Evolutionary conservation across 2,113 vertebrate genomes (phyloP), one percentile per base, ranked within the genome.

Genomic region (Oceanodroma tethys): DNA sequence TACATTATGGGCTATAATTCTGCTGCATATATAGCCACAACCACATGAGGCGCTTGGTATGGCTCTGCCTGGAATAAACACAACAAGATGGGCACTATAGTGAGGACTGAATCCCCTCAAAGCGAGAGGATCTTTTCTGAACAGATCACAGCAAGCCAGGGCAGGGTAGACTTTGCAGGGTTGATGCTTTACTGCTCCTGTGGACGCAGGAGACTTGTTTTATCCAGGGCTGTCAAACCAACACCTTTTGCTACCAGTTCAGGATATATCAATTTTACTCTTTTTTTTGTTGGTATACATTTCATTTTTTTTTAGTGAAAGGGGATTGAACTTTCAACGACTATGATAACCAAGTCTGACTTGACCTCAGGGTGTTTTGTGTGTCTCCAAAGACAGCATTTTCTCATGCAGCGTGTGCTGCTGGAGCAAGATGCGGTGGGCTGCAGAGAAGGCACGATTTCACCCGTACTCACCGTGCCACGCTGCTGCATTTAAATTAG

Each of bases 381-480:
- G 7, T 42, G 36, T 76, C 89, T 87, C 73, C 81, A 86, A 50
- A 89, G 25, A 13, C 23, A 71, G 38, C 23, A 13, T 66, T 92
- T 96, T 73, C 50, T 93, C 45, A 42, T 50, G n/a, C 58, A 80
- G 70, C 2, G 0, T 63, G 42, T 80, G 78, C 92, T 76, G 81
- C 70, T 70, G 45, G 52, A 88, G 42, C 59, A 30, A 18, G 43
- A 63, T 38, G 47, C 8, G 2, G 34, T 7, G 3, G 52, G 60
- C 92, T 3, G 20, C 47, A 47, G 34, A 27, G 43, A 87, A 76
- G 63, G 30, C 63, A 81, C 52, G 36, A 78, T 90, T 87, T 72
- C n/a, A 47, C 63, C 78, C 2, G 0, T 53, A 26, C 53, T 76
- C 58, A 11, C 59, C 0, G 2, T n/a, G 48, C 42, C 5, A 3